Base-by-base conservation (phyloP, 1,140 invertebrate species). In the Hormaphis cornu region DNA sequence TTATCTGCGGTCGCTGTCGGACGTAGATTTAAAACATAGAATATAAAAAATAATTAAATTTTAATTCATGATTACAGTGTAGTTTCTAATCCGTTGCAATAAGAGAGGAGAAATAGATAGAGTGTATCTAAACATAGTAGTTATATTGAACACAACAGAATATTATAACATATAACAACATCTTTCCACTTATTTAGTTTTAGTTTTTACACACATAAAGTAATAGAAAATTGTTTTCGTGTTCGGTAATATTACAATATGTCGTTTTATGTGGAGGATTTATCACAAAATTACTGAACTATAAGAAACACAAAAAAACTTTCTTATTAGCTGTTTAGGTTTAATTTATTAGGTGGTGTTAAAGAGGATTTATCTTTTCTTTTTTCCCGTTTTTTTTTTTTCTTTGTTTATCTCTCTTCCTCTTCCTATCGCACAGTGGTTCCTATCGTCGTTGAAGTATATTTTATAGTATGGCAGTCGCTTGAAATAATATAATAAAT, bases 281-380 rank as follows among this genome's bases (percentile, higher is more conserved):
- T 61, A 30, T 46, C 58, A 63, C 46, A 63, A 63, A 63, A 40
- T 20, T 44, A 46, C 58, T 40, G 24, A 63, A 63, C 26, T 44
- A 20, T 44, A 63, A 63, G 40, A 63, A 44, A n/a, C 37, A 26
- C 26, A 61, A 37, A 63, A n/a, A 63, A 63, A 63, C 58, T 63
- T 63, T 63, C 40, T 44, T 46, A 63, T 46, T 63, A 63, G 16
- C n/a, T n/a, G 58, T 61, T 61, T 61, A 16, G 37, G 58, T 63
- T 63, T 63, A 63, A 63, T 63, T 46, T 63, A 63, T 63, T 18
- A 26, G 37, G 40, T 9, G 10, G n/a, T 33, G 50, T 14, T 3
- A 10, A 61, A 16, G 22, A 18, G 58, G n/a, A n/a, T n/a, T n/a
- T n/a, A n/a, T n/a, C n/a, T n/a, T n/a, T n/a, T n/a, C n/a, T 8